Conservation (phyloP, 2,797 vertebrate genomes). For the Scomberomorus guttatus region DNA sequence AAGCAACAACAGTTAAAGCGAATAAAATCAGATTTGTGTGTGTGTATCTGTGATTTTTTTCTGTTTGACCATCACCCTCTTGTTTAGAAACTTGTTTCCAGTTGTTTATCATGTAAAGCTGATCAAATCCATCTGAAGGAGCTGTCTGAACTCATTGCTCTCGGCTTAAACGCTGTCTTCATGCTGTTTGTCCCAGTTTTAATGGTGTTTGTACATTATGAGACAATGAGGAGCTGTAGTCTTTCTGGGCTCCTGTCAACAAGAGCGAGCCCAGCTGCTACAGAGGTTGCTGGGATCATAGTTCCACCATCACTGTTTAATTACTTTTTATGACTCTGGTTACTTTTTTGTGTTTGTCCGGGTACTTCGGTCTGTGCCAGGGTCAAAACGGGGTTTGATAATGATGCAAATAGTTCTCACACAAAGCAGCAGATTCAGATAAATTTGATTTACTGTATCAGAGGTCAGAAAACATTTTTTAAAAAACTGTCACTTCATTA, state of each 20-base stretch:
- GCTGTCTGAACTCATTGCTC: slow-evolving; percentile 2
- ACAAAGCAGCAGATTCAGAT: background rate
- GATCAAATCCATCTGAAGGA: background rate
- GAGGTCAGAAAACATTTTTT: no score
- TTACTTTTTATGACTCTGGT: background rate
- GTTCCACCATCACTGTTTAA: background rate
- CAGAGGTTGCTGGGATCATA: background rate
- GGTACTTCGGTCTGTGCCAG: background rate
- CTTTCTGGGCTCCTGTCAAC: slow-evolving; percentile 16
- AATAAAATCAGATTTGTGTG: no score
- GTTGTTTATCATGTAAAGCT: background rate
- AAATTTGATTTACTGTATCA: background rate
- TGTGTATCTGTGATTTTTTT: background rate
- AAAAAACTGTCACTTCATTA: no score
- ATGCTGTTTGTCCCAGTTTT: slow-evolving; percentile 23
- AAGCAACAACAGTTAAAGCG: background rate
- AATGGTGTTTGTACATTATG: slow-evolving; percentile 25
- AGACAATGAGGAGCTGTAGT: slow-evolving; percentile 19
- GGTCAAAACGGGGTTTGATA: background rate
- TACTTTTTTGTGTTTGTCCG: background rate
- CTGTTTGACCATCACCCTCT: background rate
- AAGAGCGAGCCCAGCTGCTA: slow-evolving; percentile 39
- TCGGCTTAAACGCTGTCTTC: background rate
- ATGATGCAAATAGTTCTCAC: background rate
- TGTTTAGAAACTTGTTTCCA: slow-evolving; percentile 17